Base-by-base conservation (phyloP, 1,140 invertebrate species). In the Pachyrhynchus sulphureomaculatus region DNA sequence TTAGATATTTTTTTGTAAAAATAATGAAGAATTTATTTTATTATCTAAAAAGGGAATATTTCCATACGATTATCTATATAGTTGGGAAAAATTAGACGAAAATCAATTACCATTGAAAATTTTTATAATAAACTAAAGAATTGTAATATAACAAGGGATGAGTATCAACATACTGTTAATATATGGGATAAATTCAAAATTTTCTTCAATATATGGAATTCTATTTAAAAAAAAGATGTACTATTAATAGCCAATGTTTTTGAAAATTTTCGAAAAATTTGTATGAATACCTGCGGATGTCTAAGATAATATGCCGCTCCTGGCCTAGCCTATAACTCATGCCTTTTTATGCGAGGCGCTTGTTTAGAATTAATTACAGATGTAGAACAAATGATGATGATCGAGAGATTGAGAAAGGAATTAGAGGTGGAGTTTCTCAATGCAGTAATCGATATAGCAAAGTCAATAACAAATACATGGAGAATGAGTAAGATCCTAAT, bases 221-320 rank as follows among this genome's bases (percentile, higher is more conserved):
- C 23, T 80, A 80, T 68, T 64, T 78, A 20, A 77, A 75, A 70
- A 70, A 64, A 51, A n/a, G 71, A 79, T 66, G 70, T 78, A 4
- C 39, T 76, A 15, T 53, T 79, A 23, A 62, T 77, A 45, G 73
- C 71, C 5, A 78, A 81, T 70, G 66, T 82, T 21, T 81, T 82
- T 70, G 77, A 80, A 73, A 77, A 79, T 68, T 81, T 79, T 68
- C 29, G 76, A 62, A 56, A 67, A 23, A 3, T 4, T 48, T 18
- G 21, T 63, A 72, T 10, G 72, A 71, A 65, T 67, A 52, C 62
- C n/a, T 69, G 77, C 66, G 24, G 41, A 66, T 71, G 71, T 17
- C 37, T 60, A 12, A 68, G 75, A 67, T 78, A 73, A 69, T 70
- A 70, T 36, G 75, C 75, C 5, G 44, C 71, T 4, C 77, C 76